Evolutionary conservation across 2,113 vertebrate species (phyloP).

Genomic region (Notechis scutatus): DNA sequence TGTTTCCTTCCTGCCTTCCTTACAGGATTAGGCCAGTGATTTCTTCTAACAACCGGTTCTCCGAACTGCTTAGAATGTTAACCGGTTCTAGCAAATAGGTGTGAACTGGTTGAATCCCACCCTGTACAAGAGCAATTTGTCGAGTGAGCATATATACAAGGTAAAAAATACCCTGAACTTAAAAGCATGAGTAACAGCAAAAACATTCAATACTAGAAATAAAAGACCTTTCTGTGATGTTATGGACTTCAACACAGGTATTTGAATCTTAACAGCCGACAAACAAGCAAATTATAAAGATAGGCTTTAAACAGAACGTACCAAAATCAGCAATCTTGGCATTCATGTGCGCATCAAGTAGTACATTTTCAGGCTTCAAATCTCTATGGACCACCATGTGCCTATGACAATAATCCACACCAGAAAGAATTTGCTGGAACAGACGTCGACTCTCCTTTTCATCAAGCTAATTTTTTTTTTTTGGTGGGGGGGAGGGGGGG

Average conservation of each 20-base stretch:
- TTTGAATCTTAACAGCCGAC: not conserved
- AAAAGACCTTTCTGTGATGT: not conserved
- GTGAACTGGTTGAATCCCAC: no score
- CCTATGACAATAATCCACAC: slow-evolving; percentile 96
- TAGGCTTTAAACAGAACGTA: slow-evolving; percentile 57
- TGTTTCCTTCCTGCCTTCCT: no score
- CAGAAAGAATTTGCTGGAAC: slow-evolving; percentile 98
- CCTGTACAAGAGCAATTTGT: not conserved
- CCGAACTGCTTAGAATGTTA: no score
- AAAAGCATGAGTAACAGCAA: not conserved
- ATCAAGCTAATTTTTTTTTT: slow-evolving; percentile 77
- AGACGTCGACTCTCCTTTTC: slow-evolving; percentile 95
- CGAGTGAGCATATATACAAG: not conserved
- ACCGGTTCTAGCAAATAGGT: no score
- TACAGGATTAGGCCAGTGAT: no score
- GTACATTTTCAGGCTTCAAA: slow-evolving; percentile 97
- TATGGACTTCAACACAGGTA: not conserved
- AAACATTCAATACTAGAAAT: not conserved
- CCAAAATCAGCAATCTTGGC: slow-evolving; percentile 99
- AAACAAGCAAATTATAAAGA: not conserved
- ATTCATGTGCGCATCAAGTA: slow-evolving; percentile 98
- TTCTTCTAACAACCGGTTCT: no score
- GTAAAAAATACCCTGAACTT: not conserved
- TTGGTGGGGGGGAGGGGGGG: not conserved
- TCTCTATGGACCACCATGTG: slow-evolving; percentile 99